Percentiles rank a stretch among this genome's conserved stretches.
Evolutionary conservation across 2,888 invertebrate species (phyloP).

Genomic region (Thymelicus sylvestris): DNA sequence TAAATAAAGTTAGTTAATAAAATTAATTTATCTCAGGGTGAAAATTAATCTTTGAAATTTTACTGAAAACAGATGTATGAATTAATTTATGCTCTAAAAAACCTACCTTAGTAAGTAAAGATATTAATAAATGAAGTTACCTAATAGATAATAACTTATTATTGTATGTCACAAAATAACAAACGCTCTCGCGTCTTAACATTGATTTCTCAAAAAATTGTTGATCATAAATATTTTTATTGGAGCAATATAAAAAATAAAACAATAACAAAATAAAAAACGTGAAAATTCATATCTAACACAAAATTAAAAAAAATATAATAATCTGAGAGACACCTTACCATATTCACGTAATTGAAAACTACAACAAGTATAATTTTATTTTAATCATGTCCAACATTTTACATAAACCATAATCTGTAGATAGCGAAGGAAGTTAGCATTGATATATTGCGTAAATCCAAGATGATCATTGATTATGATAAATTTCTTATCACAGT

Average conservation of each 20-base stretch:
- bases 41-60: too few relatives aligned
- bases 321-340: constrained; percentile 25
- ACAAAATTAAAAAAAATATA: neutral
- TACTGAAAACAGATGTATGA: too few relatives aligned
- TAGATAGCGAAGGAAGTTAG: constrained; percentile 18
- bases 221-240: neutral
- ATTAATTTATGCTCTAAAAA: too few relatives aligned
- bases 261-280: neutral
- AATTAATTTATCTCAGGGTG: too few relatives aligned
- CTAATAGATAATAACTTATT: too few relatives aligned
- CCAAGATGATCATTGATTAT: constrained; percentile 7
- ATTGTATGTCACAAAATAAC: too few relatives aligned
- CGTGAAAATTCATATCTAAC: neutral
- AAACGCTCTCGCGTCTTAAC: too few relatives aligned
- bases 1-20: too few relatives aligned
- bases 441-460: constrained; percentile 5
- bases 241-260: too few relatives aligned
- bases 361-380: neutral
- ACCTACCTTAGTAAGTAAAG: too few relatives aligned
- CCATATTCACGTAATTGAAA: constrained; percentile 33
- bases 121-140: too few relatives aligned
- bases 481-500: neutral
- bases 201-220: too few relatives aligned
- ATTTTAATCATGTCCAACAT: constrained; percentile 6
- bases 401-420: constrained; percentile 12